These are phyloP conservation scores for Hippocampus guttulatus DNA, from an alignment of 2,113 vertebrate genomes.

Conservation along the genomic window DNA sequence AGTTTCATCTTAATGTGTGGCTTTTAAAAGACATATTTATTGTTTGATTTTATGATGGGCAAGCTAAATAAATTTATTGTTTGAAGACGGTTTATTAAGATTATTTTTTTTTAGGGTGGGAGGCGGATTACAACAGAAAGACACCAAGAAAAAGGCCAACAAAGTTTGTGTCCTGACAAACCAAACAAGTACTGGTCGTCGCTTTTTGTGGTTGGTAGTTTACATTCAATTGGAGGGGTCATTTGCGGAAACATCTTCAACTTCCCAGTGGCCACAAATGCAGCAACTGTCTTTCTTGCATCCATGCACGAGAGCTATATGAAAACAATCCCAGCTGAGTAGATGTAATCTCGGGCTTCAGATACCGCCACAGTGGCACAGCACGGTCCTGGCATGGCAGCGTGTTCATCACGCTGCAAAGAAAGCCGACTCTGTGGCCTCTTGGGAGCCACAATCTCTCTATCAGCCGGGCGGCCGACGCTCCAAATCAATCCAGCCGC, in stretches of 20 bases:
- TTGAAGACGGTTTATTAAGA: neutral
- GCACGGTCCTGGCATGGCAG: slow-evolving; percentile 34
- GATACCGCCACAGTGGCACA: slow-evolving; percentile 39
- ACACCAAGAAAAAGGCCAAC: neutral
- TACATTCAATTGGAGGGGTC: neutral
- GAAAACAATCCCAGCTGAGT: slow-evolving; percentile 51
- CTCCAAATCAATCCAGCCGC: slow-evolving; percentile 56
- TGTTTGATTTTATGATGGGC: too few species aligned
- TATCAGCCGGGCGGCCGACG: slow-evolving; percentile 54
- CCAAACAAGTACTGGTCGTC: neutral
- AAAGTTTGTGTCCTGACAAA: neutral
- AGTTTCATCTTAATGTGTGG: neutral
- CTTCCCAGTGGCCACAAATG: neutral
- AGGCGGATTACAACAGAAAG: too few species aligned
- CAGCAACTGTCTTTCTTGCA: slow-evolving; percentile 48
- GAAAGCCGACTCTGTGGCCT: slow-evolving; percentile 36
- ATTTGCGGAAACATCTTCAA: neutral
- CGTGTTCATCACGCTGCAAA: slow-evolving; percentile 31
- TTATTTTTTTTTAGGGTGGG: neutral
- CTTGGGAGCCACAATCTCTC: slow-evolving; percentile 51
- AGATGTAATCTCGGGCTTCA: slow-evolving; percentile 58
- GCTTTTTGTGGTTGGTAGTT: neutral
- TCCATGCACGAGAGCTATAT: slow-evolving; percentile 31
- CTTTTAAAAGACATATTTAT: too few species aligned
- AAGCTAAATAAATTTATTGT: neutral